These are phyloP conservation scores for Limnephilus auricula DNA, from an alignment of 2,888 invertebrate species.

Conservation along the genomic window DNA sequence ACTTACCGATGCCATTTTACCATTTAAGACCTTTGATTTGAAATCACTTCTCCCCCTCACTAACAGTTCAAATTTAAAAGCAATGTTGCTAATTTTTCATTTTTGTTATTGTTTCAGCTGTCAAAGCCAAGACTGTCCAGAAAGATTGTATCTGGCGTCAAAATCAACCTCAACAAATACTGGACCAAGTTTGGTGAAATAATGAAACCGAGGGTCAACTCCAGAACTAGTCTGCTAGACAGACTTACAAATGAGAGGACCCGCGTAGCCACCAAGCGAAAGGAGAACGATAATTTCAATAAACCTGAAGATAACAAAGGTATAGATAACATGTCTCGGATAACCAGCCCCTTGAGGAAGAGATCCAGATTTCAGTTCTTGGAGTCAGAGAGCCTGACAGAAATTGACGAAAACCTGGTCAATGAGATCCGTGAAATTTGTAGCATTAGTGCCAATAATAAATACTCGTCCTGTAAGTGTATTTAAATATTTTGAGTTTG, in stretches of 20 bases:
- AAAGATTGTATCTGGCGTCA: constrained; percentile 77
- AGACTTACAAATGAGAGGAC: background rate
- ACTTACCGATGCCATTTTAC: background rate
- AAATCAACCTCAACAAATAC: constrained; percentile 82
- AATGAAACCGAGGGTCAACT: constrained; percentile 71
- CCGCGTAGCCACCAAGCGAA: background rate
- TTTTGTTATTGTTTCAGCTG: constrained; percentile 74
- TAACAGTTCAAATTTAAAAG: background rate
- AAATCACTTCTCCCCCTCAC: background rate
- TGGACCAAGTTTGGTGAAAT: constrained; percentile 81
- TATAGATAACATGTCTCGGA: constrained; percentile 65
- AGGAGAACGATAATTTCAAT: background rate
- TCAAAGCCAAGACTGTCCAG: constrained; percentile 79
- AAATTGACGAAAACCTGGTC: constrained; percentile 78
- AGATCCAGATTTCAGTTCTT: constrained; percentile 73
- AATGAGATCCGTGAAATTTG: constrained; percentile 79
- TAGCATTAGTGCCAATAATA: constrained; percentile 4
- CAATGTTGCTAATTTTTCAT: background rate
- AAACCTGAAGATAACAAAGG: background rate
- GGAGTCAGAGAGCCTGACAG: constrained; percentile 69
- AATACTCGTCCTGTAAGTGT: constrained; percentile 32
- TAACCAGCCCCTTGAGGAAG: constrained; percentile 71
- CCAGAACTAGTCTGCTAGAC: background rate
- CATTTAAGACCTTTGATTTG: background rate
- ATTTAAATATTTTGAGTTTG: constrained; percentile 10